These are phyloP conservation scores for Scotopteryx bipunctaria DNA, from an alignment of 2,888 invertebrate genomes.

Conservation along the genomic window DNA sequence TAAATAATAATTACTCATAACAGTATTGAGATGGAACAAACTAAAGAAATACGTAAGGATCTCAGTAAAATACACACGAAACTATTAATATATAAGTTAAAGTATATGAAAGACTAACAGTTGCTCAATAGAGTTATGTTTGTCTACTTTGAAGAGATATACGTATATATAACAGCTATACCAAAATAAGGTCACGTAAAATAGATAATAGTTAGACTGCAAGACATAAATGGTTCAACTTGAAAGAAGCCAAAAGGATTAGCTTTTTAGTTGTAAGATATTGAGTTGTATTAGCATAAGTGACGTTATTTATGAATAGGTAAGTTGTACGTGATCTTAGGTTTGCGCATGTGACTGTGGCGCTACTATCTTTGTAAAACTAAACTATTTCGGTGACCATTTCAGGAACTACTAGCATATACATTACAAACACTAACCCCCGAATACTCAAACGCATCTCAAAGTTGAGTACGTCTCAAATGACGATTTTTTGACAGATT, in stretches of 20 bases:
- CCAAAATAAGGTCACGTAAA: constrained; percentile 67
- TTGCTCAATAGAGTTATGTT: constrained; percentile 31
- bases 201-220: constrained; percentile 57
- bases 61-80: constrained; percentile 72
- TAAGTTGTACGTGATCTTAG: constrained; percentile 18
- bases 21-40: constrained; percentile 72
- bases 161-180: constrained; percentile 58
- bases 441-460: no score
- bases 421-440: no score
- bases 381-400: background rate
- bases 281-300: constrained; percentile 44
- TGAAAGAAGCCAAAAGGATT: constrained; percentile 82
- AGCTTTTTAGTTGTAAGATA: constrained; percentile 68
- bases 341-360: constrained; percentile 22
- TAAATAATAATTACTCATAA: constrained; percentile 45
- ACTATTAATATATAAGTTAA: constrained; percentile 57
- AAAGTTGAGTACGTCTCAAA: no score
- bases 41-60: constrained; percentile 67
- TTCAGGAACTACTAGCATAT: background rate
- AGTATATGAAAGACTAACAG: constrained; percentile 43
- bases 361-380: background rate
- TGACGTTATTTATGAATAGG: constrained; percentile 41
- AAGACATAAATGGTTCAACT: constrained; percentile 83
- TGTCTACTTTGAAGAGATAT: constrained; percentile 18
- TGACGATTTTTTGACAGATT: no score